A percentile compares a stretch with the other conserved stretches of the same genome.
These are phyloP conservation scores for Dendrolimus pini DNA, from an alignment of 2,888 invertebrate genomes.

Conservation along the genomic window DNA sequence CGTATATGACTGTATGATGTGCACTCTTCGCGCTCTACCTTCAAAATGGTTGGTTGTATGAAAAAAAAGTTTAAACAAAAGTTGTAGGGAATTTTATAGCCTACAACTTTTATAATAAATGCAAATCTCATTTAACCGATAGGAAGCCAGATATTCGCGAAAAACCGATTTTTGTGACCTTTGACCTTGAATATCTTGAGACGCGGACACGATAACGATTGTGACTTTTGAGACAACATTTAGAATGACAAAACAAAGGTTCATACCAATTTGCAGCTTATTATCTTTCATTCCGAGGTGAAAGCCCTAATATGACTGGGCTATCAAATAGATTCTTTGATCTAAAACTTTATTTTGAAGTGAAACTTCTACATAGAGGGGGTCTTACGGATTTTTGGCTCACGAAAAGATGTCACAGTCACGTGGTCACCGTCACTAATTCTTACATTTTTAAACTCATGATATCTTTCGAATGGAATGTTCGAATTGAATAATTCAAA, in stretches of 20 bases:
- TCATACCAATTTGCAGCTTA: slow-evolving; percentile 9
- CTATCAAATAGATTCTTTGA: too few species aligned
- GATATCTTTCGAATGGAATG: too few species aligned
- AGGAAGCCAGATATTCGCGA: slow-evolving; percentile 11
- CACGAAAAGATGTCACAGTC: too few species aligned
- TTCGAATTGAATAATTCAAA: too few species aligned
- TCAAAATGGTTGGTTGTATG: slow-evolving; percentile 12
- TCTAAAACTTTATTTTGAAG: too few species aligned
- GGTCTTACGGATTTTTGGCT: too few species aligned
- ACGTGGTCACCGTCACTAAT: too few species aligned
- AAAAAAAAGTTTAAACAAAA: too few species aligned
- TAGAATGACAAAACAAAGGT: slow-evolving; percentile 9
- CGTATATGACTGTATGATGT: slow-evolving; percentile 17
- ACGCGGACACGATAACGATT: slow-evolving; percentile 9
- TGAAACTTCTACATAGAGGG: too few species aligned
- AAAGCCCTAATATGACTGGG: too few species aligned
- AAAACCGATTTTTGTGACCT: slow-evolving; percentile 3
- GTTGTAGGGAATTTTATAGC: slow-evolving; percentile 9
- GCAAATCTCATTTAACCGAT: slow-evolving; percentile 10
- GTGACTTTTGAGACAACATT: slow-evolving; percentile 9
- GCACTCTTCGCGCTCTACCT: slow-evolving; percentile 18
- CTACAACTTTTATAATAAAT: slow-evolving; percentile 12
- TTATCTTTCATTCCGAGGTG: slow-evolving; percentile 9
- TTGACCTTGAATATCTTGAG: slow-evolving; percentile 11
- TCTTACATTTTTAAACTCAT: too few species aligned